phyloP scores from a whole-genome alignment of 2,113 vertebrate genomes.

The Pachypanchax playfairii region DNA sequence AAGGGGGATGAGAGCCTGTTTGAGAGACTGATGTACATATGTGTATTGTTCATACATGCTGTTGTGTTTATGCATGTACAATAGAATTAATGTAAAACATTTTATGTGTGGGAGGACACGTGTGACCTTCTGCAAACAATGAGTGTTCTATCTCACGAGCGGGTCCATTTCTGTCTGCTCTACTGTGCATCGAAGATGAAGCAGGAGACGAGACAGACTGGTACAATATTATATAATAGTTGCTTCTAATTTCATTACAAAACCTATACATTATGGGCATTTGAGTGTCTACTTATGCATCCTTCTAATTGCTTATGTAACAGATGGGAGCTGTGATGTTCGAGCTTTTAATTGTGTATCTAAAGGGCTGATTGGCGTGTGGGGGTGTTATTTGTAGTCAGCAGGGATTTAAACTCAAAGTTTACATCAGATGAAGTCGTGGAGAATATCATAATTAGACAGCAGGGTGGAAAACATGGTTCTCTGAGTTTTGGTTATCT shows the following conservation, averaged over 20 bases:
- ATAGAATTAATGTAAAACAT: constrained; percentile 2
- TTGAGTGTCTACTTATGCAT: neutral
- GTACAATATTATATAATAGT: constrained; percentile 7
- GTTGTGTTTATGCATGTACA: constrained; percentile 11
- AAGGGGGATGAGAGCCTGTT: constrained; percentile 28
- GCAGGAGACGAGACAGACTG: constrained; percentile 27
- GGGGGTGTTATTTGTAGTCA: constrained; percentile 29
- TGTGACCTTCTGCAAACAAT: neutral
- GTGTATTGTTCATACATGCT: neutral
- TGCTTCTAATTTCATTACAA: constrained; percentile 30
- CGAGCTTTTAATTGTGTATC: constrained; percentile 58
- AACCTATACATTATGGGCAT: neutral
- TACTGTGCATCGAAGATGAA: constrained; percentile 28
- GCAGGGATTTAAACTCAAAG: constrained; percentile 23
- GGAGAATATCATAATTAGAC: neutral
- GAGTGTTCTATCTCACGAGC: constrained; percentile 29
- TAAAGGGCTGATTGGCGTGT: constrained; percentile 42
- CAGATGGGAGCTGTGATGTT: constrained; percentile 66
- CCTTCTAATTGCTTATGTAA: constrained; percentile 17
- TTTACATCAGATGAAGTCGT: constrained; percentile 38
- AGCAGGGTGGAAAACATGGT: neutral
- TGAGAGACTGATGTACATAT: constrained; percentile 12
- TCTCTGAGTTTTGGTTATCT: neutral
- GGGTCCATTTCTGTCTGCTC: constrained; percentile 49
- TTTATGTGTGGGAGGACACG: neutral